Percentiles rank a stretch among this genome's conserved stretches.
Evolutionary conservation across 2,797 vertebrate species (phyloP).

Genomic region (Argyrosomus regius): DNA sequence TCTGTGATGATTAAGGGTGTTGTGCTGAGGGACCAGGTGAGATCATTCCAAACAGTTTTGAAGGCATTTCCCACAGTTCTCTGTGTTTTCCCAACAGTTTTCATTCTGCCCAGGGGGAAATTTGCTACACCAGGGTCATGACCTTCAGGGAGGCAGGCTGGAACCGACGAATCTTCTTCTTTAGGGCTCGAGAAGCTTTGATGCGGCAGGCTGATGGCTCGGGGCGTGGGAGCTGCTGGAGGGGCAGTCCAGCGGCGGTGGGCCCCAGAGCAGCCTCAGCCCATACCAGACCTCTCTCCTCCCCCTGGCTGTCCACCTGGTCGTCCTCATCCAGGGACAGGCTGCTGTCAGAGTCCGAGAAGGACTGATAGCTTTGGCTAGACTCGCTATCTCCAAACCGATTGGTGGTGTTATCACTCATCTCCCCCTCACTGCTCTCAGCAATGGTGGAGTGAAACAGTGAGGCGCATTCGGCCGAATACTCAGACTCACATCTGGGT

Average conservation of each 20-base stretch:
- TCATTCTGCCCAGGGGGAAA: constrained; percentile 32
- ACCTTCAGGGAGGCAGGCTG: constrained; percentile 94
- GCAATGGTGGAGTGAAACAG: constrained; percentile 91
- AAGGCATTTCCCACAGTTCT: constrained; percentile 40
- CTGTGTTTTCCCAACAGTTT: constrained; percentile 41
- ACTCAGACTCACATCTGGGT: constrained; percentile 89
- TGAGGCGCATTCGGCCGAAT: constrained; percentile 88
- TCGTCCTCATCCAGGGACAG: constrained; percentile 83
- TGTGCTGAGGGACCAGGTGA: constrained; percentile 35
- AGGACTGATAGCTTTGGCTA: constrained; percentile 85
- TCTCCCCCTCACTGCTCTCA: constrained; percentile 90
- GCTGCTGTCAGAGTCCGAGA: constrained; percentile 83
- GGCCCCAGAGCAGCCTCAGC: constrained; percentile 81
- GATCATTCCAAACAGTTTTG: constrained; percentile 18
- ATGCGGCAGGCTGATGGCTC: constrained; percentile 91
- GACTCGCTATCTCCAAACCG: constrained; percentile 93
- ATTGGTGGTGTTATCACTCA: constrained; percentile 91
- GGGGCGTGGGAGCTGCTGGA: constrained; percentile 80
- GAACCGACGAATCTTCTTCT: constrained; percentile 95
- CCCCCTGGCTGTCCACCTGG: constrained; percentile 74
- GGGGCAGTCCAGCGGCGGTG: constrained; percentile 68
- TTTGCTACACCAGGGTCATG: constrained; percentile 93
- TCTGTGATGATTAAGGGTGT: constrained; percentile 36
- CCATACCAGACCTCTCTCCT: constrained; percentile 85
- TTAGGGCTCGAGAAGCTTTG: constrained; percentile 95